A percentile compares a stretch with the other conserved stretches of the same genome.
These are phyloP conservation scores for Osmoderma eremita DNA, from an alignment of 2,888 invertebrate species.

Conservation along the genomic window DNA sequence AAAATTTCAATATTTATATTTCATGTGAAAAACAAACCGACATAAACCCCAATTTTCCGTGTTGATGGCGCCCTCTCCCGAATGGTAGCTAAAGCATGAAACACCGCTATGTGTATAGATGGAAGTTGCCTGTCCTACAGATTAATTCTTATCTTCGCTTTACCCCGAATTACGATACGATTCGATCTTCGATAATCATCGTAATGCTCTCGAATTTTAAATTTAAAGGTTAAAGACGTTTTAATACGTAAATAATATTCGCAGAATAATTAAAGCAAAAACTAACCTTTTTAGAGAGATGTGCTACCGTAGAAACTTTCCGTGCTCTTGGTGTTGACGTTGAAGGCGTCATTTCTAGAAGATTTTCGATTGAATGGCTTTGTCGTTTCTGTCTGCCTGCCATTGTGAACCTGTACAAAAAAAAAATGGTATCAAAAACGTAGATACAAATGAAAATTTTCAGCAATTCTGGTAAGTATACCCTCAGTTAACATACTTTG, in stretches of 20 bases:
- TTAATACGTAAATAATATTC: background rate
- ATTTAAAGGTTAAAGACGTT: too few relatives aligned
- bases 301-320: slow-evolving; percentile 37
- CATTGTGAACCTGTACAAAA: slow-evolving; percentile 51
- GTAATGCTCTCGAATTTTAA: too few relatives aligned
- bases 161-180: too few relatives aligned
- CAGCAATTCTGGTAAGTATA: too few relatives aligned
- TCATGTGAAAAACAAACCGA: background rate
- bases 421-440: too few relatives aligned
- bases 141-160: background rate
- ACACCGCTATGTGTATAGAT: background rate
- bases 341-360: slow-evolving; percentile 64
- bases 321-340: slow-evolving; percentile 60
- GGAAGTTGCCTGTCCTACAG: slow-evolving; percentile 5
- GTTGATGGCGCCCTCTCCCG: slow-evolving; percentile 5
- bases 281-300: slow-evolving; percentile 39
- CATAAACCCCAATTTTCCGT: too few relatives aligned
- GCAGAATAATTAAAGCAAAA: background rate
- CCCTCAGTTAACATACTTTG: too few relatives aligned
- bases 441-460: too few relatives aligned
- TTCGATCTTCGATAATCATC: too few relatives aligned
- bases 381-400: slow-evolving; percentile 65
- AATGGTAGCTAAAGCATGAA: background rate
- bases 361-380: slow-evolving; percentile 67
- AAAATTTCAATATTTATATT: background rate